A percentile compares a stretch with the other conserved stretches of the same genome.
phyloP scores from a whole-genome alignment of 2,888 invertebrate species.

The Gonocerus acuteangulatus region DNA sequence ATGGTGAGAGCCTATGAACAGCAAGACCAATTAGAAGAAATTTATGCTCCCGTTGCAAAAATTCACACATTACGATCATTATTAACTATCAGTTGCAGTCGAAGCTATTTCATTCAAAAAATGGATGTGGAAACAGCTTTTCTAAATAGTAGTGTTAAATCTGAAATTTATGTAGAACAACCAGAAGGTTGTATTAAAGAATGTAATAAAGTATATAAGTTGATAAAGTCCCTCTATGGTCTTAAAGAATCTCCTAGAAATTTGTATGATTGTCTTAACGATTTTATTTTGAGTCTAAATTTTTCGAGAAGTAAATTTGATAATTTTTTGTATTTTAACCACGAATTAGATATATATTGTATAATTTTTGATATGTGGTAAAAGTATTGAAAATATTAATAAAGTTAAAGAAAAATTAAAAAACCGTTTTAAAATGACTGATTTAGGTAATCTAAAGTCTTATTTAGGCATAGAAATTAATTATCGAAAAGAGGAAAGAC shows the following conservation, averaged over 20 bases:
- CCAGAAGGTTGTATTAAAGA: neutral
- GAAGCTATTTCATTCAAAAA: neutral
- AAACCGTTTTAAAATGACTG: too few relatives aligned
- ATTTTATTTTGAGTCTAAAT: too few relatives aligned
- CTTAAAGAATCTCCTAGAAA: neutral
- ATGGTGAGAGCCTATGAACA: neutral
- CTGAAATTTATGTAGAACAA: neutral
- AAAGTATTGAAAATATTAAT: too few relatives aligned
- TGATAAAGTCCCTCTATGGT: neutral
- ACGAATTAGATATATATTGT: too few relatives aligned
- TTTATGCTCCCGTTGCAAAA: neutral
- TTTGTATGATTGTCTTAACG: neutral
- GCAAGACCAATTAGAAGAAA: neutral
- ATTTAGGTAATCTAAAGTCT: too few relatives aligned
- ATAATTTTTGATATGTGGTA: too few relatives aligned
- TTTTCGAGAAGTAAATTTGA: too few relatives aligned
- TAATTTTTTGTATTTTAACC: too few relatives aligned
- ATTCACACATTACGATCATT: neutral
- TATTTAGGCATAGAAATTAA: too few relatives aligned
- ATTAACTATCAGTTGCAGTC: neutral
- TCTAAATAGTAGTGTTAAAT: neutral
- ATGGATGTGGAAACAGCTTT: neutral
- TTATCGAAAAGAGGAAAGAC: too few relatives aligned
- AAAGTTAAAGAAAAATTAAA: too few relatives aligned
- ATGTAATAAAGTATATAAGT: neutral